Evolutionary conservation across 2,888 invertebrate species (phyloP).

Genomic region (Drosophila monieri): DNA sequence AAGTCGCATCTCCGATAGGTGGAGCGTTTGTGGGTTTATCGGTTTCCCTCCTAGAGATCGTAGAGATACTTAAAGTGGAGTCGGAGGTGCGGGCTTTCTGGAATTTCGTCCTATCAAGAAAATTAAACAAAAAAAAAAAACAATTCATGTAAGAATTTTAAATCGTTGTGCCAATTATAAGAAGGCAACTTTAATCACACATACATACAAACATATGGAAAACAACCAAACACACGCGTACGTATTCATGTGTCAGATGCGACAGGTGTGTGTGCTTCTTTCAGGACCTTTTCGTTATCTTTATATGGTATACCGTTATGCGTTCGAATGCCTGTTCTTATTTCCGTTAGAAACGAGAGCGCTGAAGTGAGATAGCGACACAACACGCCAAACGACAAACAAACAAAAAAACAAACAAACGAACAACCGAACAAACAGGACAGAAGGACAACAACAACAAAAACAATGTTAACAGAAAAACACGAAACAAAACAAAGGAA

Average conservation of each 20-base stretch:
- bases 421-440: conserved; percentile 18
- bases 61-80: not conserved
- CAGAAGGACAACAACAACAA: conserved; percentile 28
- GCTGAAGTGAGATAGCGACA: conserved; percentile 17
- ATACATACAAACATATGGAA: conserved; percentile 12
- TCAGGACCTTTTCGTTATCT: conserved; percentile 20
- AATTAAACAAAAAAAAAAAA: conserved; percentile 36
- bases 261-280: conserved; percentile 36
- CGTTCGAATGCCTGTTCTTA: conserved; percentile 6
- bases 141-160: conserved; percentile 29
- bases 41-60: conserved; percentile 2
- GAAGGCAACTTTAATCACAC: conserved; percentile 2
- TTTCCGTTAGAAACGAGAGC: conserved; percentile 32
- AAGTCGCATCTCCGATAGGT: not conserved
- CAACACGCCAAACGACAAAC: conserved; percentile 18
- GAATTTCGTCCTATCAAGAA: not conserved
- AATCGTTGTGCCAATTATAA: conserved; percentile 21
- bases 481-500: conserved; percentile 45
- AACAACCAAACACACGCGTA: conserved; percentile 15
- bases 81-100: not conserved
- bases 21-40: not conserved
- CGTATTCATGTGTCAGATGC: conserved; percentile 3
- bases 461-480: conserved; percentile 69
- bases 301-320: not conserved
- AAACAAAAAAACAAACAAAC: conserved; percentile 5